A percentile compares a stretch with the other conserved stretches of the same genome.
phyloP scores from a whole-genome alignment of 2,113 vertebrate genomes.

The Piaya cayana region DNA sequence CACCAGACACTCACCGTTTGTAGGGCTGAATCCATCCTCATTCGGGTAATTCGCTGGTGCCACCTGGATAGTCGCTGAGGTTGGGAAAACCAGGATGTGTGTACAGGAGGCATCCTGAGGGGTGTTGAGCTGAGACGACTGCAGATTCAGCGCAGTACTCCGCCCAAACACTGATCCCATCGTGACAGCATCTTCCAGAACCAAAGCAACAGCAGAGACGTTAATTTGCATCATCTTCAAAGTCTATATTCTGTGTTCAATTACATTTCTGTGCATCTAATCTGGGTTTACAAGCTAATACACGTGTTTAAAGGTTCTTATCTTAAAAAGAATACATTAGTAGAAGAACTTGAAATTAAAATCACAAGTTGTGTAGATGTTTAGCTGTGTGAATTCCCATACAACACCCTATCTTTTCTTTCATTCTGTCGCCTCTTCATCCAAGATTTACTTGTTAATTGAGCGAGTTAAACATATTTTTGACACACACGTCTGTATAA shows the following conservation, averaged over 20 bases:
- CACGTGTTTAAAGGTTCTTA: not conserved
- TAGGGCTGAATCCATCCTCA: conserved; percentile 87
- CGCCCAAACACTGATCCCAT: conserved; percentile 98
- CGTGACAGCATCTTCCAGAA: conserved; percentile 88
- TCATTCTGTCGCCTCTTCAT: not conserved
- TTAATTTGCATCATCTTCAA: not conserved
- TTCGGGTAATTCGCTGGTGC: conserved; percentile 93
- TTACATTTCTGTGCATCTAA: not conserved
- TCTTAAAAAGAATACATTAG: not conserved
- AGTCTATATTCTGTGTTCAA: not conserved
- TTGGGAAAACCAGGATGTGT: conserved; percentile 97
- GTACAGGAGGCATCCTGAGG: conserved; percentile 97
- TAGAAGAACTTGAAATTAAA: not conserved
- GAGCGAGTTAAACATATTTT: not conserved
- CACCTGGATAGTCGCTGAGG: conserved; percentile 94
- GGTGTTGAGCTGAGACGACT: conserved; percentile 96
- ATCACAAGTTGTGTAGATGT: not conserved
- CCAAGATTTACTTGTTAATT: not conserved
- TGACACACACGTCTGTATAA: not conserved
- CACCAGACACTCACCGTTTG: conserved; percentile 78
- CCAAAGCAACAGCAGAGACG: rapidly evolving
- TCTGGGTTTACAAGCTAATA: not conserved
- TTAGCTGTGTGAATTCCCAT: not conserved
- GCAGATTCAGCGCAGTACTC: conserved; percentile 93
- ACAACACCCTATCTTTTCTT: not conserved